Evolutionary conservation across 1,140 invertebrate species (phyloP).

Genomic region (Chelonus insularis): DNA sequence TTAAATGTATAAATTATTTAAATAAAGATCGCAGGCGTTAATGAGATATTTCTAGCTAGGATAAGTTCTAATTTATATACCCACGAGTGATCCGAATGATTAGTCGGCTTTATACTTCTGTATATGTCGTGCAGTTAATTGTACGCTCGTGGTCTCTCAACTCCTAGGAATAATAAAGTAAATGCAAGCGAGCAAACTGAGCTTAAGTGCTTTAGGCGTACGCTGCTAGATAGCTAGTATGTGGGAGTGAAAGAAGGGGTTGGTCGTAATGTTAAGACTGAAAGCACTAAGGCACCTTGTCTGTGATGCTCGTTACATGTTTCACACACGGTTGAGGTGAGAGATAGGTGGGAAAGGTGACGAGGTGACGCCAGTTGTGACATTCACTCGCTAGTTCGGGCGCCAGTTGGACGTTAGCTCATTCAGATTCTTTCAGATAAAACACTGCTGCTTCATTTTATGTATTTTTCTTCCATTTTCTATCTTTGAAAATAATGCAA

Average conservation of each 20-base stretch:
- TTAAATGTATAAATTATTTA: too few relatives aligned
- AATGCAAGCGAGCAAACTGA: not conserved
- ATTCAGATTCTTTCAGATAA: not conserved
- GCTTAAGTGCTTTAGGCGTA: too few relatives aligned
- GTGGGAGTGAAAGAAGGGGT: too few relatives aligned
- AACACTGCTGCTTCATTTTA: not conserved
- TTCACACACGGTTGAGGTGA: not conserved
- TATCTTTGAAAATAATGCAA: too few relatives aligned
- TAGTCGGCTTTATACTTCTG: not conserved
- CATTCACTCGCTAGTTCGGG: slow-evolving; percentile 1
- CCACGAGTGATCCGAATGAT: not conserved
- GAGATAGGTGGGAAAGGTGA: slow-evolving; percentile 7
- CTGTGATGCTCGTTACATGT: not conserved
- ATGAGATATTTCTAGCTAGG: not conserved
- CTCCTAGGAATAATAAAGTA: slow-evolving; percentile 14
- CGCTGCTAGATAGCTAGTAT: too few relatives aligned
- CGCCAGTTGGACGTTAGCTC: not conserved
- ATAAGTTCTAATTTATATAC: slow-evolving; percentile 16
- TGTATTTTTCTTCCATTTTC: not conserved
- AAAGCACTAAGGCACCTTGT: not conserved
- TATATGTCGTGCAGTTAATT: slow-evolving; percentile 18
- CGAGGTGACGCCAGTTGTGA: slow-evolving; percentile 1
- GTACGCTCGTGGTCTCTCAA: slow-evolving; percentile 1
- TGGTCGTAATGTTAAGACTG: not conserved
- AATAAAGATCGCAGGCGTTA: too few relatives aligned